A percentile compares a stretch with the other conserved stretches of the same genome.
Conservation (phyloP, 2,113 vertebrate species). For the Lamprologus callipterus region DNA sequence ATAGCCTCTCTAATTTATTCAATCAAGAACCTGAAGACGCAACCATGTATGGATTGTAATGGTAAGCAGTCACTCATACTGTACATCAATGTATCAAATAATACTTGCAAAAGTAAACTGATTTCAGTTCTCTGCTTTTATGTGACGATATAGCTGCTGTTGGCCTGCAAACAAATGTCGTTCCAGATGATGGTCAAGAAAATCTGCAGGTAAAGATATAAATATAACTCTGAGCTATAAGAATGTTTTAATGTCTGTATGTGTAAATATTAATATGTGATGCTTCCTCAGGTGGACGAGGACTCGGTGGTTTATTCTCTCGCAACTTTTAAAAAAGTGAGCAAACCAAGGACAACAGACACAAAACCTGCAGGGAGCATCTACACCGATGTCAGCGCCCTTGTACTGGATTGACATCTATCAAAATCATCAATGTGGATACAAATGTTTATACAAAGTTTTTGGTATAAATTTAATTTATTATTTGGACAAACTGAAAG, state of each 20-base stretch:
- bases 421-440: rapidly evolving
- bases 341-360: not conserved
- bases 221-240: not conserved
- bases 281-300: not conserved
- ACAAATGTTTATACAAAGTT: rapidly evolving
- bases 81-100: not conserved
- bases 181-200: not conserved
- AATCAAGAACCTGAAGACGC: not conserved
- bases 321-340: not conserved
- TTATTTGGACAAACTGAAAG: rapidly evolving
- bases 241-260: rapidly evolving
- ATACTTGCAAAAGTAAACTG: not conserved
- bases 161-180: not conserved
- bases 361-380: not conserved
- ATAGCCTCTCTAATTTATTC: not conserved
- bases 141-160: not conserved
- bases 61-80: not conserved
- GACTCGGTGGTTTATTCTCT: not conserved
- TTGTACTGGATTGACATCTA: not conserved
- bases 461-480: rapidly evolving
- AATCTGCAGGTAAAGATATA: not conserved
- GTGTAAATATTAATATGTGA: not conserved
- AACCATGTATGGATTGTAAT: rapidly evolving
- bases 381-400: not conserved
- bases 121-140: not conserved